Conservation (phyloP, 2,113 vertebrate genomes). For the Toxostoma redivivum region DNA sequence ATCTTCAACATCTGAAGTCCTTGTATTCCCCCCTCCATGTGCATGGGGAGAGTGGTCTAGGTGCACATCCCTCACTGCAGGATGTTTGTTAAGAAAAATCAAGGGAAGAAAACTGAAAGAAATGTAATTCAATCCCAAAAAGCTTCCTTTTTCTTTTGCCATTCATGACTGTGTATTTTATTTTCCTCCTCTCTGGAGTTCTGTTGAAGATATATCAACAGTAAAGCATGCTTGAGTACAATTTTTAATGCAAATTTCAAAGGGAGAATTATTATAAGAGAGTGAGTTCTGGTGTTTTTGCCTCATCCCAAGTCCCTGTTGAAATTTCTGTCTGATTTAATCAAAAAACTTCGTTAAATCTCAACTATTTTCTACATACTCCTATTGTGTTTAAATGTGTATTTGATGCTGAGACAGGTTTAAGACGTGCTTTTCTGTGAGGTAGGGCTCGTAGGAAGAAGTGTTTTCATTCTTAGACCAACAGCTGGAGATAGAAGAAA, state of each 20-base stretch:
- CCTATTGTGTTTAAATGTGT: neutral
- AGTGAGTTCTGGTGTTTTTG: neutral
- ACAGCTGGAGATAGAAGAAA: neutral
- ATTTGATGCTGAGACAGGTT: neutral
- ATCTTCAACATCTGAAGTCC: neutral
- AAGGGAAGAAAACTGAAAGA: neutral
- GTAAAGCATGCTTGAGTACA: neutral
- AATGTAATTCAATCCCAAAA: neutral
- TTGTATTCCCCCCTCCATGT: accelerated
- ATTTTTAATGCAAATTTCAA: neutral
- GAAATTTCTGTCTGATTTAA: neutral
- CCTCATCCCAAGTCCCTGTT: neutral
- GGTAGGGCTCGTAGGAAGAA: neutral
- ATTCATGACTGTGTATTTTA: neutral
- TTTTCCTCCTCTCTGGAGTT: neutral
- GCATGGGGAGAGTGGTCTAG: neutral
- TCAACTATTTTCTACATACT: neutral
- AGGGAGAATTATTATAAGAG: neutral
- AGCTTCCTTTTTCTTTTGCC: neutral
- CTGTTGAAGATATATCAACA: neutral
- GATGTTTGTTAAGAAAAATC: neutral
- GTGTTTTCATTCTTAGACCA: neutral
- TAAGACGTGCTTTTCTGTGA: neutral
- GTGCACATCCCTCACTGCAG: neutral
- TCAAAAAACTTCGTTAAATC: neutral